phyloP scores from a whole-genome alignment of 2,888 invertebrate species.

The Thera obeliscata region DNA sequence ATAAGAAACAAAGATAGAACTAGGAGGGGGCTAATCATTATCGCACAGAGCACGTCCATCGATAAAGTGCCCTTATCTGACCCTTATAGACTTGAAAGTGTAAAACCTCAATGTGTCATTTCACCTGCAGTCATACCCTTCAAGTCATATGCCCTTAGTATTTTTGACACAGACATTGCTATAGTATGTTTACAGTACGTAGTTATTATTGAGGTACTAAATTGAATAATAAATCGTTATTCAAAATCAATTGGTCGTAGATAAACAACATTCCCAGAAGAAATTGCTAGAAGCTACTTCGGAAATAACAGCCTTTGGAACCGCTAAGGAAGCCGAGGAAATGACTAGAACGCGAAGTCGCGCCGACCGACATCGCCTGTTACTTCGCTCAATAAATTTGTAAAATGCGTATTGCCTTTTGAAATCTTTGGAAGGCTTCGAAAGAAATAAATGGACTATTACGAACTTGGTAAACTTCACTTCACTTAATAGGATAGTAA shows the following conservation, averaged over 20 bases:
- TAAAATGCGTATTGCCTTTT: conserved; percentile 12
- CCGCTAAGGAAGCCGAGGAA: conserved; percentile 38
- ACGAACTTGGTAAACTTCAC: no score
- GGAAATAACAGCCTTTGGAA: conserved; percentile 39
- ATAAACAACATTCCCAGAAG: conserved; percentile 26
- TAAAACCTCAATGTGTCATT: no score
- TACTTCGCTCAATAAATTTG: conserved; percentile 20
- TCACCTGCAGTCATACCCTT: no score
- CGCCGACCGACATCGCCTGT: conserved; percentile 11
- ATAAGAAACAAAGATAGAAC: no score
- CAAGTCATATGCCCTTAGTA: no score
- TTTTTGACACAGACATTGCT: background rate
- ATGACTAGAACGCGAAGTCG: conserved; percentile 34
- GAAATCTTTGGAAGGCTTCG: background rate
- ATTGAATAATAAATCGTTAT: background rate
- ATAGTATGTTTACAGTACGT: background rate
- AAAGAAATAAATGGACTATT: background rate
- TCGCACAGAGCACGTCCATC: no score
- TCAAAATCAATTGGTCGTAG: conserved; percentile 5
- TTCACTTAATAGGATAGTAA: no score
- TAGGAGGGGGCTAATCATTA: no score
- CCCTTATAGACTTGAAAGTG: no score
- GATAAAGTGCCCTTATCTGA: no score
- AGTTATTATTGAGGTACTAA: background rate
- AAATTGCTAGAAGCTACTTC: conserved; percentile 32